phyloP scores from a whole-genome alignment of 1,140 invertebrate genomes.

The Neodiprion pinetum region DNA sequence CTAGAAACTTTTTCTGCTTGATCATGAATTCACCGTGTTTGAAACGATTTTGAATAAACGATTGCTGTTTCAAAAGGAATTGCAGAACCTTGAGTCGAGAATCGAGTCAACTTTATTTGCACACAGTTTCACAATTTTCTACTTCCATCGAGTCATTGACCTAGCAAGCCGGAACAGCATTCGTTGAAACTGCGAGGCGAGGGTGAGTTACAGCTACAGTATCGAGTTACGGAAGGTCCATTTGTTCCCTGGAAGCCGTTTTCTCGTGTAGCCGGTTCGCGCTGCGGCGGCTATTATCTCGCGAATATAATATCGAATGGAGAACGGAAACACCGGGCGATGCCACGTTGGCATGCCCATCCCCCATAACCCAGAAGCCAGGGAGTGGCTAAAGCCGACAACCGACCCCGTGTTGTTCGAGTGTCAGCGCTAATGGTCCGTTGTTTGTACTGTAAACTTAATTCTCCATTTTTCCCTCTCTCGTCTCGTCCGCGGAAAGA shows the following conservation, averaged over 20 bases:
- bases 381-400: background rate
- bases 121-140: too few species aligned
- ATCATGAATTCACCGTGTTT: too few species aligned
- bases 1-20: too few species aligned
- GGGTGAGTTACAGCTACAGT: too few species aligned
- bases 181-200: too few species aligned
- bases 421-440: constrained; percentile 1
- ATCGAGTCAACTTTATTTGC: too few species aligned
- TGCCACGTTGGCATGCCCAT: background rate
- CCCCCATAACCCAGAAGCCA: background rate
- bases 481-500: too few species aligned
- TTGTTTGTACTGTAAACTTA: constrained; percentile 1
- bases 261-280: background rate
- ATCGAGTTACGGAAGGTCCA: background rate
- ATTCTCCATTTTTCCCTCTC: background rate
- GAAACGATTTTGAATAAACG: too few species aligned
- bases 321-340: background rate
- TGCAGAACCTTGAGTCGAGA: too few species aligned
- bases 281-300: background rate
- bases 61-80: too few species aligned
- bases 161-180: background rate
- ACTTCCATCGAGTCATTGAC: background rate
- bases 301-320: constrained; percentile 7
- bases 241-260: background rate
- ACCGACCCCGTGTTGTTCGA: constrained; percentile 1